phyloP scores from a whole-genome alignment of 2,888 invertebrate genomes.

The Apodemia hepburni region DNA sequence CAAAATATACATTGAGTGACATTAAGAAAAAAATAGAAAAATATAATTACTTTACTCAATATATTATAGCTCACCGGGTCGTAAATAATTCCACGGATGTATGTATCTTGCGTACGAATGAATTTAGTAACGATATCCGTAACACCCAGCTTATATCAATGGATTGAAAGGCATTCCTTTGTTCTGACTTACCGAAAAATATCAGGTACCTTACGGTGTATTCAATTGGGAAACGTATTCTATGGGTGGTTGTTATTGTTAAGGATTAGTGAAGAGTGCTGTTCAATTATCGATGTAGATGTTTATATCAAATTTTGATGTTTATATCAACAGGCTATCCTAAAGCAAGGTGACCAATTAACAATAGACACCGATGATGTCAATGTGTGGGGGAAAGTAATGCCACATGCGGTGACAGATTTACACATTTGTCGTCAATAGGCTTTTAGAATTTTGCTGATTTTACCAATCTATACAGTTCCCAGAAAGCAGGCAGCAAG shows the following conservation, averaged over 20 bases:
- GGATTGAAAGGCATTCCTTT: slow-evolving; percentile 32
- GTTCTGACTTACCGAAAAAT: slow-evolving; percentile 25
- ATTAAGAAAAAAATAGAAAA: not conserved
- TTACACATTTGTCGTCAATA: too few relatives aligned
- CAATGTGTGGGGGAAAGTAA: too few relatives aligned
- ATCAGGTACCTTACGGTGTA: slow-evolving; percentile 17
- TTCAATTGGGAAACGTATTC: slow-evolving; percentile 21
- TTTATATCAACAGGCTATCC: too few relatives aligned
- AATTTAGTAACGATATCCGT: slow-evolving; percentile 25
- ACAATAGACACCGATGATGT: too few relatives aligned
- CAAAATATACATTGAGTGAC: not conserved
- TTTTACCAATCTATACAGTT: too few relatives aligned
- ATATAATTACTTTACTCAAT: not conserved
- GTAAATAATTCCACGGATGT: slow-evolving; percentile 13
- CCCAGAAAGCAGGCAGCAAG: too few relatives aligned
- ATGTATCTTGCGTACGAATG: not conserved
- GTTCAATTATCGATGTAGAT: not conserved
- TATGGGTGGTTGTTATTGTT: slow-evolving; percentile 17
- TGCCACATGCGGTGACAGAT: too few relatives aligned
- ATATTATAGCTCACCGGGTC: not conserved
- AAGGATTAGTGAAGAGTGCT: slow-evolving; percentile 12
- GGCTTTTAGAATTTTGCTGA: too few relatives aligned
- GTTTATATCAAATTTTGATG: too few relatives aligned
- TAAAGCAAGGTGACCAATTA: too few relatives aligned
- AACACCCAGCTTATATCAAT: slow-evolving; percentile 27